These are phyloP conservation scores for Melieria crassipennis DNA, from an alignment of 2,888 invertebrate genomes.

Conservation along the genomic window DNA sequence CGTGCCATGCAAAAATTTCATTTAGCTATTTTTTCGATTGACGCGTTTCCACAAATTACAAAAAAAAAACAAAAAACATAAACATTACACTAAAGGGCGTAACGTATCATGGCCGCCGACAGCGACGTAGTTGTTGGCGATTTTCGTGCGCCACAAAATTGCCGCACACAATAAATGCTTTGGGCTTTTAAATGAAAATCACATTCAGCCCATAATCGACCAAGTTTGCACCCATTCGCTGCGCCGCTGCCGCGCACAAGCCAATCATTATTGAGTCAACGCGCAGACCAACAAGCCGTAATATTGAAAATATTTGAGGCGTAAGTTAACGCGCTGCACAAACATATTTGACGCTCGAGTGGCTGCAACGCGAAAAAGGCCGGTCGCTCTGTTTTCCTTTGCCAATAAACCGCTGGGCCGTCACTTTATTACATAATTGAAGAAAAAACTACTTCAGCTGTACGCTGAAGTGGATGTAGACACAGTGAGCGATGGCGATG, in stretches of 20 bases:
- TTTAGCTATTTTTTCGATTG: not conserved
- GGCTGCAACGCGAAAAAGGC: conserved; percentile 53
- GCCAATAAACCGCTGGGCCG: too few relatives aligned
- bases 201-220: too few relatives aligned
- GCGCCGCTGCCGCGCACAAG: not conserved
- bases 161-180: too few relatives aligned
- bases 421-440: too few relatives aligned
- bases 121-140: too few relatives aligned
- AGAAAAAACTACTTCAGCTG: too few relatives aligned
- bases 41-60: not conserved
- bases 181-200: too few relatives aligned
- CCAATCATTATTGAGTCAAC: not conserved
- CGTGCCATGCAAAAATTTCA: conserved; percentile 8
- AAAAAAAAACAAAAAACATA: not conserved
- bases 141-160: too few relatives aligned
- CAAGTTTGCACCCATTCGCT: too few relatives aligned
- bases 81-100: too few relatives aligned
- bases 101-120: too few relatives aligned
- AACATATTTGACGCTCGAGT: conserved; percentile 59
- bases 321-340: conserved; percentile 51
- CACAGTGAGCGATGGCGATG: not conserved
- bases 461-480: too few relatives aligned
- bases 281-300: not conserved
- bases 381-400: conserved; percentile 32
- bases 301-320: conserved; percentile 40